Percentiles rank a stretch among this genome's conserved stretches.
These are phyloP conservation scores for Aricia agestis DNA, from an alignment of 1,140 invertebrate species.

Conservation along the genomic window DNA sequence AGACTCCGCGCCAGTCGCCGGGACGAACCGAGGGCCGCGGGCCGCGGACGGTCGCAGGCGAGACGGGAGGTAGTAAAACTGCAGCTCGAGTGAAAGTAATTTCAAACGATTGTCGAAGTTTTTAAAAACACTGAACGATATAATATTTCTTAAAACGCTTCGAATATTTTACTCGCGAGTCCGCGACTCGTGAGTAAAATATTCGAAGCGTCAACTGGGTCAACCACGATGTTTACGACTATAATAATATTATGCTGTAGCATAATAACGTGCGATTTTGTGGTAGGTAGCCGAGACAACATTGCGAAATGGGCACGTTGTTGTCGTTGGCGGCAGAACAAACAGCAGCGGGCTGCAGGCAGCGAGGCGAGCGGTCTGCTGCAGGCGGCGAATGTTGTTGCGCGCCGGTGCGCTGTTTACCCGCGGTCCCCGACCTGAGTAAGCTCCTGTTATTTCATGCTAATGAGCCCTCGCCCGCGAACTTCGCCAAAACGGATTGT, in stretches of 20 bases:
- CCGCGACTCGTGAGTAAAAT: too few relatives aligned
- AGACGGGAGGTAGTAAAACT: neutral
- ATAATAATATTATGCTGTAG: neutral
- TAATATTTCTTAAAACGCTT: too few relatives aligned
- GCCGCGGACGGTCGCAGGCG: neutral
- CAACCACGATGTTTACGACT: too few relatives aligned
- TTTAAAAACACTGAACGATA: neutral
- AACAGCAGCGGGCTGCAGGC: neutral
- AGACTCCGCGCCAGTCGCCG: too few relatives aligned
- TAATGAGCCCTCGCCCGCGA: slow-evolving; percentile 43
- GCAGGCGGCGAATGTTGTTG: too few relatives aligned
- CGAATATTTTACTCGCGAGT: too few relatives aligned
- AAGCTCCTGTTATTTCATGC: slow-evolving; percentile 47
- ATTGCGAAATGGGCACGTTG: neutral
- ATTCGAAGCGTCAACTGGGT: too few relatives aligned
- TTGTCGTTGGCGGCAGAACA: neutral
- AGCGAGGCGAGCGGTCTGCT: too few relatives aligned
- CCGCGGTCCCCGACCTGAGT: neutral
- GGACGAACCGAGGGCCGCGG: too few relatives aligned
- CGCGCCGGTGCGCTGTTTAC: too few relatives aligned
- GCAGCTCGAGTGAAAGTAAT: neutral
- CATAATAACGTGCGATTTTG: neutral
- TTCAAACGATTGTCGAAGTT: neutral
- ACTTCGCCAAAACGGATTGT: slow-evolving; percentile 61
- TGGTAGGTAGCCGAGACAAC: neutral